A percentile compares a stretch with the other conserved stretches of the same genome.
phyloP scores from a whole-genome alignment of 2,797 vertebrate genomes.

The Geotrypetes seraphini region DNA sequence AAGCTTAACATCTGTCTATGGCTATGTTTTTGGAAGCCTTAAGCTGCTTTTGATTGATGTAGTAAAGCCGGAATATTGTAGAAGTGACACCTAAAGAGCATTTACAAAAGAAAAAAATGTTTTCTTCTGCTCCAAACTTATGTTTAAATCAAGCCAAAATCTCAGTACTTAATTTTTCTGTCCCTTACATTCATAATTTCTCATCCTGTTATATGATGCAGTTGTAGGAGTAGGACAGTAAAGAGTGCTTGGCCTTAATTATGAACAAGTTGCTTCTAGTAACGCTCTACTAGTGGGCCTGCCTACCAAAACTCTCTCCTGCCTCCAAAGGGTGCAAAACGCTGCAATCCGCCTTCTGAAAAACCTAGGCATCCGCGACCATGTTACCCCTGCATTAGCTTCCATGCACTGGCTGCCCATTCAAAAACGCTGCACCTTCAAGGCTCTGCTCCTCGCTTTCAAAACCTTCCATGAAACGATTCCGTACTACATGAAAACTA shows the following conservation, averaged over 20 bases:
- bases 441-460: no score
- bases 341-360: no score
- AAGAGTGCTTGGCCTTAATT: no score
- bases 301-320: no score
- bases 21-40: conserved; percentile 40
- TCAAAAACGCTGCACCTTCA: no score
- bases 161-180: conserved; percentile 16
- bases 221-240: background rate
- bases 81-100: conserved; percentile 43
- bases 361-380: no score
- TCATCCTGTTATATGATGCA: background rate
- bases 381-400: no score
- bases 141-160: conserved; percentile 22
- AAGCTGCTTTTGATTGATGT: conserved; percentile 46
- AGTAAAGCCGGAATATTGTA: conserved; percentile 30
- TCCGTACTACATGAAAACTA: no score
- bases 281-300: no score
- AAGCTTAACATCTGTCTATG: conserved; percentile 47
- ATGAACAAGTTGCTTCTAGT: background rate
- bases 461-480: no score
- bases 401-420: no score
- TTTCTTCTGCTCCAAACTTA: conserved; percentile 14
- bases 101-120: conserved; percentile 14
- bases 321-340: no score
- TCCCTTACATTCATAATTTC: conserved; percentile 22